Evolutionary conservation across 92 coral and sea anemone genomes (phyloP).

Genomic region (Porites rus): DNA sequence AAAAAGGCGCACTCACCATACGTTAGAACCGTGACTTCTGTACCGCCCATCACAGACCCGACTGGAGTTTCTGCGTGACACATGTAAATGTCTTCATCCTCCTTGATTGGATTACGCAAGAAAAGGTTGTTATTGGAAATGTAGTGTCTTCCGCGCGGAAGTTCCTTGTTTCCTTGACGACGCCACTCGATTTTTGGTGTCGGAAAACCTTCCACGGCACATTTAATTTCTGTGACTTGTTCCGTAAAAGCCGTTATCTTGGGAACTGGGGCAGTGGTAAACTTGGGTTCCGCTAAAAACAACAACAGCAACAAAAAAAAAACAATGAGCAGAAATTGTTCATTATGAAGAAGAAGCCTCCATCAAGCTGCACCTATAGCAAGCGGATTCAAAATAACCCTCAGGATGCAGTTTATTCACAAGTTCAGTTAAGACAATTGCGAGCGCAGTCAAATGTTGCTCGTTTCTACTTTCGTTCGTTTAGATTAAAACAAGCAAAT

Average conservation of each 20-base stretch:
- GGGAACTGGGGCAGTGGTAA: slow-evolving; percentile 54
- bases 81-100: slow-evolving; percentile 79
- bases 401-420: too few species aligned
- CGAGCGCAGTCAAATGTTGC: too few species aligned
- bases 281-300: slow-evolving; percentile 67
- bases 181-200: slow-evolving; percentile 80
- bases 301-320: neutral
- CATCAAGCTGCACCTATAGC: too few species aligned
- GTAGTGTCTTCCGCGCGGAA: slow-evolving; percentile 68
- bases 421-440: too few species aligned
- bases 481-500: neutral
- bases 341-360: too few species aligned
- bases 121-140: slow-evolving; percentile 56
- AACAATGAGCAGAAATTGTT: neutral
- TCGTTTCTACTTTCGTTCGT: neutral
- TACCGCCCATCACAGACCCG: slow-evolving; percentile 79
- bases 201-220: slow-evolving; percentile 76
- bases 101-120: slow-evolving; percentile 68
- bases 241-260: slow-evolving; percentile 69
- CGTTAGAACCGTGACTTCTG: slow-evolving; percentile 61
- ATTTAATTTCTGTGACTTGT: slow-evolving; percentile 63
- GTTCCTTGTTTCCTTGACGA: slow-evolving; percentile 73
- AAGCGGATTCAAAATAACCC: too few species aligned
- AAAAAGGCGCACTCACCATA: slow-evolving; percentile 52
- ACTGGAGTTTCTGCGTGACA: slow-evolving; percentile 77